These are phyloP conservation scores for Alcedo quadribrachys DNA, from an alignment of 2,797 vertebrate genomes.

Conservation along the genomic window DNA sequence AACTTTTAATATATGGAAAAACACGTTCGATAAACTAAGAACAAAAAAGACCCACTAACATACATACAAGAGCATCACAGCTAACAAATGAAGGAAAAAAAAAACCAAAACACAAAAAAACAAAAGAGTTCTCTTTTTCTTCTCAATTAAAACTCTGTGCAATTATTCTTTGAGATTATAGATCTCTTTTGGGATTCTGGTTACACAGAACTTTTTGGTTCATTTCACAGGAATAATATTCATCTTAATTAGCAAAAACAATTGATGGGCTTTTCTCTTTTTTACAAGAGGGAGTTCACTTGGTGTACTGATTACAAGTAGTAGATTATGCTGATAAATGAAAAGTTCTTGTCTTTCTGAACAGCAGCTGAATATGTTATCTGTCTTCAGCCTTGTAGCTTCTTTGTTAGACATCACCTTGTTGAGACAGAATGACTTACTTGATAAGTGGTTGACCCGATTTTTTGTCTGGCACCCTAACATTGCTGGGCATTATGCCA, in stretches of 20 bases:
- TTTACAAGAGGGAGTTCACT: conserved; percentile 80
- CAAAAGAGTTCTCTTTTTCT: conserved; percentile 78
- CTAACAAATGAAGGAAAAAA: conserved; percentile 73
- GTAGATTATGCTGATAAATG: conserved; percentile 70
- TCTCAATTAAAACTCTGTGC: conserved; percentile 89
- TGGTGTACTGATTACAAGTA: conserved; percentile 76
- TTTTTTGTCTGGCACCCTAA: conserved; percentile 71
- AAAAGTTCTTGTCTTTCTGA: conserved; percentile 76
- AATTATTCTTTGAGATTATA: conserved; percentile 90
- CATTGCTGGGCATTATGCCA: conserved; percentile 64
- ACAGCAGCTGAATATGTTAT: conserved; percentile 72
- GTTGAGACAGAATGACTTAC: conserved; percentile 60
- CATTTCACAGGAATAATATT: conserved; percentile 85
- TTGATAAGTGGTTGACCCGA: conserved; percentile 50
- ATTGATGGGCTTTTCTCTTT: conserved; percentile 81
- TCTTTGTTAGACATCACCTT: conserved; percentile 70
- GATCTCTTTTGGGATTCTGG: conserved; percentile 86
- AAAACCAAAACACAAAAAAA: conserved; percentile 51
- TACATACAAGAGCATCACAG: conserved; percentile 63
- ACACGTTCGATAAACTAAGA: conserved; percentile 10
- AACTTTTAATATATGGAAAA: conserved; percentile 16
- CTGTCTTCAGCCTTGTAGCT: conserved; percentile 58
- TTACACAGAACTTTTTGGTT: conserved; percentile 83
- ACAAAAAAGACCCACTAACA: not conserved
- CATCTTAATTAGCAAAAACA: conserved; percentile 92